Conservation (phyloP, 2,797 vertebrate genomes). For the Cuculus canorus region DNA sequence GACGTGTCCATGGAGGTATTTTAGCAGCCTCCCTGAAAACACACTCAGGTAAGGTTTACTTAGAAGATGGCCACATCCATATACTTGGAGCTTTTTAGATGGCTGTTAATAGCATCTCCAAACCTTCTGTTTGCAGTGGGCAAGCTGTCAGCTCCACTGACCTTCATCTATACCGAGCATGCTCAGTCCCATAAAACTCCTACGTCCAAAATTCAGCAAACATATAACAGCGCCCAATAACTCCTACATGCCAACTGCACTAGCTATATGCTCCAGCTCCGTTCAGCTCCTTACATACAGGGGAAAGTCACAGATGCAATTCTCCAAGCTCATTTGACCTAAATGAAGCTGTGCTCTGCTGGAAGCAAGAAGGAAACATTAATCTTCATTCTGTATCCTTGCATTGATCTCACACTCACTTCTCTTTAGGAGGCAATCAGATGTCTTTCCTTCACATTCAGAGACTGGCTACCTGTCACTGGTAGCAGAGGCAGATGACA, state of each 20-base stretch:
- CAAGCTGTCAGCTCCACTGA: constrained; percentile 44
- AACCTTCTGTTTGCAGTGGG: constrained; percentile 24
- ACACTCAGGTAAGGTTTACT: not conserved
- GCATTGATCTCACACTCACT: not conserved
- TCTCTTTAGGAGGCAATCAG: not conserved
- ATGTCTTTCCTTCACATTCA: not conserved
- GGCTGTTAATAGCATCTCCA: not conserved
- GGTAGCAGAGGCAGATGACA: not conserved
- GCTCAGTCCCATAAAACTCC: constrained; percentile 37
- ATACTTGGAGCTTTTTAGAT: not conserved
- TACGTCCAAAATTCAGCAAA: not conserved
- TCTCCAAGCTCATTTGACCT: not conserved
- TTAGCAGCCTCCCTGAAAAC: not conserved
- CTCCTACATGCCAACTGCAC: constrained; percentile 60
- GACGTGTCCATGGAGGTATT: not conserved
- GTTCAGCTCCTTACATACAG: not conserved
- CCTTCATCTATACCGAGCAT: constrained; percentile 39
- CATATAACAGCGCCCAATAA: not conserved
- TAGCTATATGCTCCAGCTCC: not conserved
- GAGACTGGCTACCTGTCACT: not conserved
- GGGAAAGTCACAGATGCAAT: not conserved
- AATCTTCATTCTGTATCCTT: not conserved
- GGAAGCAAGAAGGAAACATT: not conserved
- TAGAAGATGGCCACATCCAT: not conserved
- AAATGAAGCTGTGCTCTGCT: not conserved